Percentiles rank a stretch among this genome's conserved stretches.
phyloP scores from a whole-genome alignment of 2,113 vertebrate species.

The Sturnus vulgaris region DNA sequence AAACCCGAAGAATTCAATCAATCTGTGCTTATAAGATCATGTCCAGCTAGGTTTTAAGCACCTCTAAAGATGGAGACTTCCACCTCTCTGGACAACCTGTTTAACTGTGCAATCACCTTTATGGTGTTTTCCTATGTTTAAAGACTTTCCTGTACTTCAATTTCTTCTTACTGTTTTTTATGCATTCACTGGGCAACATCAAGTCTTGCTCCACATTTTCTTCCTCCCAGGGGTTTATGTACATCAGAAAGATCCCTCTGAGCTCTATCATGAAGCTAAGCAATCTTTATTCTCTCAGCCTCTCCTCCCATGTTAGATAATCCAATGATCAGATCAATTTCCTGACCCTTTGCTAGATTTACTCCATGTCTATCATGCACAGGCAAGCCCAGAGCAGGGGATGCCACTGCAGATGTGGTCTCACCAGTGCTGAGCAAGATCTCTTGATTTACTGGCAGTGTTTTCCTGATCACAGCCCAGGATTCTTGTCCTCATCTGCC shows the following conservation, averaged over 20 bases:
- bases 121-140: neutral
- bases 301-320: neutral
- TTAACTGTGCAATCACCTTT: neutral
- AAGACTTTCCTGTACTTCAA: neutral
- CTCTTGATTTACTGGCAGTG: neutral
- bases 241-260: neutral
- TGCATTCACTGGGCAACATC: neutral
- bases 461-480: neutral
- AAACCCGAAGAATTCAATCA: neutral
- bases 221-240: neutral
- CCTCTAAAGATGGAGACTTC: neutral
- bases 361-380: neutral
- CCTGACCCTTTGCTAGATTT: neutral
- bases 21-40: neutral
- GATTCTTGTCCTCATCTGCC: neutral
- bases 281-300: neutral
- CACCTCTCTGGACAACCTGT: neutral
- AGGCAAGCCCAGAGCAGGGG: neutral
- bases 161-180: neutral
- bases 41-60: neutral
- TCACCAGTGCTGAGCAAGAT: neutral
- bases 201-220: neutral
- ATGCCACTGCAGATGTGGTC: neutral
- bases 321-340: neutral
- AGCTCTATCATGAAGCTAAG: neutral